Evolutionary conservation across 2,113 vertebrate genomes (phyloP), one percentile per base, ranked within the genome.

Genomic region (Poeciliopsis turrubarensis): DNA sequence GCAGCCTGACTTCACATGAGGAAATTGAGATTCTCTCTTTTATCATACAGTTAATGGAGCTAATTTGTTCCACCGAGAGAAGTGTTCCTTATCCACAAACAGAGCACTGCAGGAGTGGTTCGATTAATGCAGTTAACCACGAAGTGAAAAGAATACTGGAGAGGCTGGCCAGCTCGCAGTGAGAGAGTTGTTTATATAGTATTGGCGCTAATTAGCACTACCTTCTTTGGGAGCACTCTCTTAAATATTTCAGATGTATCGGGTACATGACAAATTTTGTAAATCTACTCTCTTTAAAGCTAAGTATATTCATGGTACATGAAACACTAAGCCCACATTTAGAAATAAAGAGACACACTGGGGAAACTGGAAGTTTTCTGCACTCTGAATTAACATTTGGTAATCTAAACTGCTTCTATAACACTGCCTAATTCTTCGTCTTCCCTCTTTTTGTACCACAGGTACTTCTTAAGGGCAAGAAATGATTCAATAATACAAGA

Each of bases 61-160:
- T 90, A 89, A 92, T 93, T 92, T 93, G 89, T 90, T 89, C 88
- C 90, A 89, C 88, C 67, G 86, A 89, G 89, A 75, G 71, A 91
- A 89, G 79, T 70, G 84, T 87, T 92, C 73, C 74, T 88, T 73
- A 67, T 89, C 81, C 73, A 79, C 83, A 90, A 83, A 91, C 78
- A 80, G 80, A 79, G 75, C 63, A 31, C 90, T 74, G 86, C 87
- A 85, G 89, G 86, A 91, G 79, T 12, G 69, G 65, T 85, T 91
- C 83, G 77, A 91, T 90, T 86, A 74, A 89, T 79, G 83, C 79
- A 88, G 70, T 68, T 74, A 88, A 80, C 62, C 79, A 62, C 87
- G 82, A 85, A 82, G 82, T 77, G 85, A 83, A 86, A 92, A 84
- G 70, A 80, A 85, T 75, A 80, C 75, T 27, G 70, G 80, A 80